Evolutionary conservation across 2,113 vertebrate species (phyloP), one percentile per base, ranked within the genome.

Genomic region (Solea solea): DNA sequence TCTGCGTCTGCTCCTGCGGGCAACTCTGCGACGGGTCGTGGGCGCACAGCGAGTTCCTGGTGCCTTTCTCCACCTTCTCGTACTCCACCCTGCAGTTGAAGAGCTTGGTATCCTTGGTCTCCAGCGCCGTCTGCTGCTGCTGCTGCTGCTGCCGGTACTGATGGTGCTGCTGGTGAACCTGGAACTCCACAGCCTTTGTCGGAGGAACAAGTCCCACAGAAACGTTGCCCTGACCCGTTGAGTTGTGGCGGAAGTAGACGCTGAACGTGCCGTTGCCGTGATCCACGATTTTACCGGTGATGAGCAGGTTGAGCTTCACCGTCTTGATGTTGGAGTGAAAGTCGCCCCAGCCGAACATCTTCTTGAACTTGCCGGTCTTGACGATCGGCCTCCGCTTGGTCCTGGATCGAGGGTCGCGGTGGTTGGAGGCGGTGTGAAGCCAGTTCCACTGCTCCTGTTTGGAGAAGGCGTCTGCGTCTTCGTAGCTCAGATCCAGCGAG

Each of bases 291-390:
- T 99, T 99, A 12, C 98, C 98, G 0, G 96, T 98, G 92, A 99
- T 98, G 87, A 99, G 95, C 39, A 99, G 94, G 89, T 99, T 98
- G 68, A 99, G 91, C 91, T 97, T 98, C 78, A 97, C 94, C 44
- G 98, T 98, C 91, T 97, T 98, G 92, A 99, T 97, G 88, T 97
- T 99, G 84, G 97, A 99, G 88, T 99, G 96, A 90, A 99, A 99
- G 92, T 99, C 97, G 0, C 98, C 98, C 98, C 98, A 99, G 71
- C 97, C 98, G 71, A 99, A 99, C 98, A 99, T 99, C 94, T 99
- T 99, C 95, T 99, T 99, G 87, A 98, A 97, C 90, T 98, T 99
- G 72, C 96, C 96, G 7, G 97, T 97, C 90, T 99, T 99, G 81
- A 98, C 95, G 0, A 97, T 97, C 63, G 96, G 96, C 53, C 95